Percentiles rank a stretch among this genome's conserved stretches.
These are phyloP conservation scores for Kuschelorhynchus macadamiae DNA, from an alignment of 2,888 invertebrate genomes.

Conservation along the genomic window DNA sequence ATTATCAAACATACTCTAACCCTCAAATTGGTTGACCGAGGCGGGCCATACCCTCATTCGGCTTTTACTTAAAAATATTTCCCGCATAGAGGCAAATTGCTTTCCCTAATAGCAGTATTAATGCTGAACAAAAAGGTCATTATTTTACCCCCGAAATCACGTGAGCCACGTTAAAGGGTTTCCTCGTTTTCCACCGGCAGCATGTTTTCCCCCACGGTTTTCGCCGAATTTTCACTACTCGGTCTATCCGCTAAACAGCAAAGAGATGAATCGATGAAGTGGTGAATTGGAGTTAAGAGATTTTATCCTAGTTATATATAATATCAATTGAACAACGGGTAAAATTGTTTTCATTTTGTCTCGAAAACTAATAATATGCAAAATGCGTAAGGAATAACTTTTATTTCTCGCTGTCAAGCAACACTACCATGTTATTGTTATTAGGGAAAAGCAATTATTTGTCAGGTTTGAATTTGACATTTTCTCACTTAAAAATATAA, in stretches of 20 bases:
- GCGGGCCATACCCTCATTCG: conserved; percentile 13
- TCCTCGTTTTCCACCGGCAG: conserved; percentile 30
- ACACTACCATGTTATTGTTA: too few relatives aligned
- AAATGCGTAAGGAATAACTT: too few relatives aligned
- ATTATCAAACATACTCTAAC: not conserved
- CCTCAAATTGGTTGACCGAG: conserved; percentile 12
- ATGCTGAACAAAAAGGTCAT: conserved; percentile 43
- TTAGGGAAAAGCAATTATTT: too few relatives aligned
- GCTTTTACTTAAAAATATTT: conserved; percentile 38
- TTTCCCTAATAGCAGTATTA: conserved; percentile 44
- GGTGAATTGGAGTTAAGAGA: not conserved
- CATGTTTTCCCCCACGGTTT: conserved; percentile 21
- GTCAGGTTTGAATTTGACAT: too few relatives aligned
- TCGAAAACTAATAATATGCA: too few relatives aligned
- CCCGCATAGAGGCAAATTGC: conserved; percentile 39
- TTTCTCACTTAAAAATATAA: too few relatives aligned
- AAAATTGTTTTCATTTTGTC: too few relatives aligned
- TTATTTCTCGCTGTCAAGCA: too few relatives aligned
- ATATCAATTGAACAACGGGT: too few relatives aligned
- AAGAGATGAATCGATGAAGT: conserved; percentile 17
- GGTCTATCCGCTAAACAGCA: conserved; percentile 12
- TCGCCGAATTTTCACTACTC: conserved; percentile 15
- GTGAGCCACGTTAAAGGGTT: conserved; percentile 31
- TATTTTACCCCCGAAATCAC: conserved; percentile 43
- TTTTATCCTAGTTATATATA: too few relatives aligned